These are phyloP conservation scores for Pristiophorus japonicus DNA, from an alignment of 2,113 vertebrate species.

Conservation along the genomic window DNA sequence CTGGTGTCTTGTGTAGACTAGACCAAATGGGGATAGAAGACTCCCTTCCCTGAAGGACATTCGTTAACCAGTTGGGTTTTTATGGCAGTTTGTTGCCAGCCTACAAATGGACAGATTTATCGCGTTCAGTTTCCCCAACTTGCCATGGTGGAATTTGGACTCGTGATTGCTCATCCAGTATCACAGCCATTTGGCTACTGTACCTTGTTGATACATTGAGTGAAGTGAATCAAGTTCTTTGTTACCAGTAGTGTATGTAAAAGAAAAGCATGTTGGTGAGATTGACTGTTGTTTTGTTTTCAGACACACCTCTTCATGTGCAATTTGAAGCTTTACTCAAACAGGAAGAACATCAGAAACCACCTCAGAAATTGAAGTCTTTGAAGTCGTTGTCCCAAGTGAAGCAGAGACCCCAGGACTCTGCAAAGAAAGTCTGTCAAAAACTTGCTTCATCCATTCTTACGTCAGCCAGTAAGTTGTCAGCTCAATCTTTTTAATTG, in stretches of 20 bases:
- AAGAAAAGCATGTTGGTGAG: background rate
- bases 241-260: background rate
- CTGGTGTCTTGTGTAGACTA: background rate
- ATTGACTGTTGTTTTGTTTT: conserved; percentile 23
- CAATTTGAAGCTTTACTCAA: conserved; percentile 47
- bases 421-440: conserved; percentile 38
- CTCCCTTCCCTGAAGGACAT: background rate
- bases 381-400: conserved; percentile 42
- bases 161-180: too few relatives aligned
- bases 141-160: background rate
- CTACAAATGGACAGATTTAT: background rate
- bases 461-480: conserved; percentile 44
- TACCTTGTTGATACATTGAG: background rate
- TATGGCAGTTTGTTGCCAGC: background rate
- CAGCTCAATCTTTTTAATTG: background rate
- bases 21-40: background rate
- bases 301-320: conserved; percentile 50
- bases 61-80: background rate
- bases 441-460: conserved; percentile 39
- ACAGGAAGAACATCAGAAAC: conserved; percentile 43
- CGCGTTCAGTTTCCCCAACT: background rate
- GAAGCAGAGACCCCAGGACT: conserved; percentile 44
- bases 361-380: conserved; percentile 36
- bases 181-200: background rate
- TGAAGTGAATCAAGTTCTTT: background rate